phyloP scores from a whole-genome alignment of 2,113 vertebrate species.

The Scomber japonicus region DNA sequence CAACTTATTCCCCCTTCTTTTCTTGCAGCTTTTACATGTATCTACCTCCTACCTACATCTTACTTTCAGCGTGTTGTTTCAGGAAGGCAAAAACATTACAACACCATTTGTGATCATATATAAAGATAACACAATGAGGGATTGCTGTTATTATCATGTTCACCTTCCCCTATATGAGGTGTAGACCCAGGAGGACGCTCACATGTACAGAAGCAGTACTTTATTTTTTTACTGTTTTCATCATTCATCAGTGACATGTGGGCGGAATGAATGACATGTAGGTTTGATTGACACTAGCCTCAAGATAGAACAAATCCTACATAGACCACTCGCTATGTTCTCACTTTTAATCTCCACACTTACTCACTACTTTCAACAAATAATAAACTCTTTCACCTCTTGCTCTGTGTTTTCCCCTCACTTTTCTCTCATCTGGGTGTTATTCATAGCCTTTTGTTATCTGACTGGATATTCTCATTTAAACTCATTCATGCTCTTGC shows the following conservation, averaged over 20 bases:
- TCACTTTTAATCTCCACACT: slow-evolving; percentile 26
- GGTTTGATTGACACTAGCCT: slow-evolving; percentile 69
- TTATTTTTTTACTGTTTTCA: not conserved
- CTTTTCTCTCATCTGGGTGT: slow-evolving; percentile 27
- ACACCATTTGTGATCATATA: not conserved
- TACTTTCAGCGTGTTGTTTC: not conserved
- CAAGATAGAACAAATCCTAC: slow-evolving; percentile 47
- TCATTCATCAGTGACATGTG: slow-evolving; percentile 18
- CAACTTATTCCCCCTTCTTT: not conserved
- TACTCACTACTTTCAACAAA: slow-evolving; percentile 37
- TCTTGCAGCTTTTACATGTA: not conserved
- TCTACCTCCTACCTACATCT: slow-evolving; percentile 3
- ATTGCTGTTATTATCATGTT: slow-evolving; percentile 20
- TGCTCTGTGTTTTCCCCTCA: not conserved
- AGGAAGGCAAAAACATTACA: not conserved
- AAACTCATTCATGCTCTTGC: slow-evolving; percentile 29
- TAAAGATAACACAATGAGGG: not conserved
- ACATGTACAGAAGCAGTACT: not conserved
- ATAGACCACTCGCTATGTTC: slow-evolving; percentile 26
- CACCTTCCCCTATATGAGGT: slow-evolving; percentile 22
- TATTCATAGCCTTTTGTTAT: slow-evolving; percentile 53
- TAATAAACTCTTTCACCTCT: slow-evolving; percentile 41
- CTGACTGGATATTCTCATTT: slow-evolving; percentile 49
- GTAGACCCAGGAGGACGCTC: slow-evolving; percentile 31
- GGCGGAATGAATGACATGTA: slow-evolving; percentile 45